phyloP scores from a whole-genome alignment of 2,797 vertebrate species.

The Hippoglossus hippoglossus region DNA sequence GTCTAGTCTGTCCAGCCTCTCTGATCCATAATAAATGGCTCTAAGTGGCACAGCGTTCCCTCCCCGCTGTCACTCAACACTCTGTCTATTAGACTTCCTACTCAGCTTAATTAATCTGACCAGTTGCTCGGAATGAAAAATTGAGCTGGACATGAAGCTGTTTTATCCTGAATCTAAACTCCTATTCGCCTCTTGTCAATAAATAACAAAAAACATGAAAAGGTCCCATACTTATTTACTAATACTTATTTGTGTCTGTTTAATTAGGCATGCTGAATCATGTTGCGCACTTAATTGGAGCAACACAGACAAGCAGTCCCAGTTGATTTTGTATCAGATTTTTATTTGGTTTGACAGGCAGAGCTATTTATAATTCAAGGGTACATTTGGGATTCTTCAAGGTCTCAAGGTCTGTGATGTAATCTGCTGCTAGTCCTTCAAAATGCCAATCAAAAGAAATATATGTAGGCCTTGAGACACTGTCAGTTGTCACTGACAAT shows the following conservation, averaged over 20 bases:
- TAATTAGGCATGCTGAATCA: not conserved
- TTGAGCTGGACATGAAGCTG: constrained; percentile 38
- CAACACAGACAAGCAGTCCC: not conserved
- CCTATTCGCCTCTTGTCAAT: not conserved
- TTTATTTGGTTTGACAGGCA: constrained; percentile 42
- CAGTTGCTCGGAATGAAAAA: constrained; percentile 34
- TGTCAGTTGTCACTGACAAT: not conserved
- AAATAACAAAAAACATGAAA: not conserved
- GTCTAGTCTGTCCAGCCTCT: constrained; percentile 55
- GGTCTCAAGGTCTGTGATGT: constrained; percentile 22
- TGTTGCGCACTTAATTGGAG: constrained; percentile 44
- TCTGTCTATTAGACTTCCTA: constrained; percentile 39
- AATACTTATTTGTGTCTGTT: not conserved
- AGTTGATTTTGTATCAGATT: constrained; percentile 20
- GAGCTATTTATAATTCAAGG: constrained; percentile 45
- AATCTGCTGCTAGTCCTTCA: constrained; percentile 11
- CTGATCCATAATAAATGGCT: constrained; percentile 75
- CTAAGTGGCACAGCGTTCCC: constrained; percentile 57
- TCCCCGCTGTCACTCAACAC: constrained; percentile 58
- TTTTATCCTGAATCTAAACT: constrained; percentile 3
- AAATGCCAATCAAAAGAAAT: constrained; percentile 7
- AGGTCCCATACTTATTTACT: not conserved
- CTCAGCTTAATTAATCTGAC: constrained; percentile 62
- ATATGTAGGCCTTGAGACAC: not conserved
- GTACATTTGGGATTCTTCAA: constrained; percentile 27